Conservation (phyloP, 2,888 invertebrate species). For the Neria commutata region DNA sequence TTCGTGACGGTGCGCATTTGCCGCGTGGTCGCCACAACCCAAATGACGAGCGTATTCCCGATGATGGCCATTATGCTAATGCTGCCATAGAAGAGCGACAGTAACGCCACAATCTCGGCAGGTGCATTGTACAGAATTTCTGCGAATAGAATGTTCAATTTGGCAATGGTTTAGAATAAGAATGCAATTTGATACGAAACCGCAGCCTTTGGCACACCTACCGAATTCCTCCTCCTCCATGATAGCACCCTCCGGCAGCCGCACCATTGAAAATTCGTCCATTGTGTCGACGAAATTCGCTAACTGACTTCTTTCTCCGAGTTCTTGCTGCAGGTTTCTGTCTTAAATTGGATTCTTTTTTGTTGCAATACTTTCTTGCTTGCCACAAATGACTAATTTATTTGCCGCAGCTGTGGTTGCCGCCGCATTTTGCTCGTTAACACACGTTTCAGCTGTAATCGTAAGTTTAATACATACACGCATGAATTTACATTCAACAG, state of each 20-base stretch:
- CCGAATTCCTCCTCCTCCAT: conserved; percentile 57
- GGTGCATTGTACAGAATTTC: conserved; percentile 76
- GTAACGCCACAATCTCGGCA: conserved; percentile 72
- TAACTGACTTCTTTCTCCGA: too few relatives aligned
- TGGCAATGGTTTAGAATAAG: neutral
- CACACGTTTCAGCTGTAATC: too few relatives aligned
- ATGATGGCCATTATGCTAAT: conserved; percentile 82
- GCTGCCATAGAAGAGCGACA: conserved; percentile 80
- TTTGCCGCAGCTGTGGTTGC: too few relatives aligned
- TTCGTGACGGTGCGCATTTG: conserved; percentile 86
- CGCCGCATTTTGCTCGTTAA: too few relatives aligned
- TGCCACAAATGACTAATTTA: too few relatives aligned
- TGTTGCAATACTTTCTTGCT: too few relatives aligned
- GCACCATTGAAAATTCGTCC: conserved; percentile 42
- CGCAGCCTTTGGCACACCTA: conserved; percentile 41
- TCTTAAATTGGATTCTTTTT: too few relatives aligned
- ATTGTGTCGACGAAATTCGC: conserved; percentile 25
- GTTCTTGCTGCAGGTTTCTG: too few relatives aligned
- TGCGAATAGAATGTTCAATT: conserved; percentile 48
- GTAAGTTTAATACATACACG: too few relatives aligned
- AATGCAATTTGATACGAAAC: conserved; percentile 4
- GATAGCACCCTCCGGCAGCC: conserved; percentile 42
- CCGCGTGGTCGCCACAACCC: conserved; percentile 78
- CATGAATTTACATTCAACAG: too few relatives aligned
- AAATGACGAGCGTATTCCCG: conserved; percentile 84